Conservation (phyloP, 2,113 vertebrate genomes). For the Ammodytes dubius region DNA sequence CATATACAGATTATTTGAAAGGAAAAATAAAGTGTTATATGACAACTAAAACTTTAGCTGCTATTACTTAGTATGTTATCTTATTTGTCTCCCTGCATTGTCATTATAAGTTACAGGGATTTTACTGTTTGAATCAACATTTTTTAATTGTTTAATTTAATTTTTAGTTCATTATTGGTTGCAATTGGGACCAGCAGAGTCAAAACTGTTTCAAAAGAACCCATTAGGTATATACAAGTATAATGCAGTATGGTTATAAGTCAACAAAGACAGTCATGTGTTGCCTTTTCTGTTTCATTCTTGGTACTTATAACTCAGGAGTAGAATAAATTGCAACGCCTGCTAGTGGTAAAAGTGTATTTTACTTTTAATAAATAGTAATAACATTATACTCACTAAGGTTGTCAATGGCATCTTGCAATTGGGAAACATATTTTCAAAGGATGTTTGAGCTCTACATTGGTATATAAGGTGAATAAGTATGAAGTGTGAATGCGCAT, state of each 20-base stretch:
- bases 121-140: neutral
- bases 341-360: neutral
- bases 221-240: neutral
- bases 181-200: neutral
- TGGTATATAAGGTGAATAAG: too few species aligned
- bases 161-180: neutral
- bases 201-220: neutral
- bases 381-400: neutral
- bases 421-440: neutral
- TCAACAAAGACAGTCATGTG: neutral
- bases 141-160: fast-evolving
- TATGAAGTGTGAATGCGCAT: neutral
- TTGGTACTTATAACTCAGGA: neutral
- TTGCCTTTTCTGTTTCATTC: neutral
- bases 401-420: neutral
- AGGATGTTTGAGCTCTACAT: neutral
- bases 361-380: neutral
- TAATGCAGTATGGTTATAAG: neutral
- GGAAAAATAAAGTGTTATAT: conserved; percentile 2
- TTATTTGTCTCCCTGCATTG: neutral
- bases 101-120: neutral
- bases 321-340: neutral
- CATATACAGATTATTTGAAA: neutral
- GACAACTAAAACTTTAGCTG: neutral
- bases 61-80: neutral